These are phyloP conservation scores for Tribolium castaneum DNA, from an alignment of 1,140 invertebrate genomes.

Conservation along the genomic window DNA sequence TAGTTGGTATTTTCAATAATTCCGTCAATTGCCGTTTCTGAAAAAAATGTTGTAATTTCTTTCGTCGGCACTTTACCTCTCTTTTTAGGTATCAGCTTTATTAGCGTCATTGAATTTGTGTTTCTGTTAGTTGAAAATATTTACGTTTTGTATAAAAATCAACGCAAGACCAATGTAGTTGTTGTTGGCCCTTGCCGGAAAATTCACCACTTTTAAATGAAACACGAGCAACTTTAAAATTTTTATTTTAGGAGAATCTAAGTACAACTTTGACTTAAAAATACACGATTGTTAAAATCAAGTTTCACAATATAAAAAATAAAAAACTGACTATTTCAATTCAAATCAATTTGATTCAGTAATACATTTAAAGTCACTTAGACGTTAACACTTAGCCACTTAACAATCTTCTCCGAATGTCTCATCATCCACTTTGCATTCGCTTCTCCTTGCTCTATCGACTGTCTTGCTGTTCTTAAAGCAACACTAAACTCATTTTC, in stretches of 20 bases:
- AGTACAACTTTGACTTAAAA: slow-evolving; percentile 14
- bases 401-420: slow-evolving; percentile 77
- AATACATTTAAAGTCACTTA: not conserved
- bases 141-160: slow-evolving; percentile 10
- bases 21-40: not conserved
- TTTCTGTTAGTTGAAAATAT: slow-evolving; percentile 52
- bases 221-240: not conserved
- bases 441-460: slow-evolving; percentile 79
- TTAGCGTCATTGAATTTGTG: slow-evolving; percentile 65
- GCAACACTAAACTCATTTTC: slow-evolving; percentile 72
- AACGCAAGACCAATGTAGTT: not conserved
- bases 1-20: slow-evolving; percentile 63
- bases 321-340: not conserved
- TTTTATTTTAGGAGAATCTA: not conserved
- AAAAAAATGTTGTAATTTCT: slow-evolving; percentile 62
- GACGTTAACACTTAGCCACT: slow-evolving; percentile 70
- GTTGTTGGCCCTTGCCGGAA: not conserved
- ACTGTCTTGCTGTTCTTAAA: slow-evolving; percentile 77
- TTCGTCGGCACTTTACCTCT: slow-evolving; percentile 66
- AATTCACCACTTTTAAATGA: not conserved
- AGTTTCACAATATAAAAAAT: not conserved
- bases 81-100: slow-evolving; percentile 67
- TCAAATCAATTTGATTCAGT: not conserved
- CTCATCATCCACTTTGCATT: slow-evolving; percentile 85
- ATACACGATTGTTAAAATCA: not conserved